Evolutionary conservation across 1,140 invertebrate species (phyloP), one percentile per base, ranked within the genome.

Genomic region (Drosophila mauritiana): DNA sequence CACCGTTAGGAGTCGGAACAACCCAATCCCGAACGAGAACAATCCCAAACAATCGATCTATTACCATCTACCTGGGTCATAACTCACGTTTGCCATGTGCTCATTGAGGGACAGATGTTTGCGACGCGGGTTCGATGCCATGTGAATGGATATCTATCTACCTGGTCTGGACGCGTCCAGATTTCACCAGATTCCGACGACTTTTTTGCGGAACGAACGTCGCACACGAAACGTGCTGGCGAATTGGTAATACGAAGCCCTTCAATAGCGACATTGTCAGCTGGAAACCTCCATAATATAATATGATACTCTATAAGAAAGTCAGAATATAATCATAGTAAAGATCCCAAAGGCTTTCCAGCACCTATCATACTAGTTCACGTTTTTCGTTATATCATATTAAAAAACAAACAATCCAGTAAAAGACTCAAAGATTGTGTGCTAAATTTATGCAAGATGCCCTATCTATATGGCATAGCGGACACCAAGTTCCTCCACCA

Each of bases 91-190:
- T 75, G 46, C 51, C 64, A 54, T 68, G 51, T 59, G 43, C 56
- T 76, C 63, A 86, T 85, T 58, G 69, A 53, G 42, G 58, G 57
- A 69, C 83, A 88, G 83, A 88, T 88, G 83, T 88, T 88, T 46
- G 43, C 53, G 25, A n/a, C 27, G 56, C 52, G 37, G 51, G 39
- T 36, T 54, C 64, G 31, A 45, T 42, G 15, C 36, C 27, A 58
- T 40, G 36, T 20, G 20, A 2, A 8, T 31, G 31, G 31, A 39
- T 37, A 25, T 40, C 53, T 37, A 25, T 40, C 53, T 75, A 78
- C 64, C 78, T 64, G 78, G 61, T 63, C 54, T 45, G 72, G 58
- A 27, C 61, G 46, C 51, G 59, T 80, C 78, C 46, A 48, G 70
- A 57, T 76, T 65, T 68, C 52, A 61, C 80, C 64, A 67, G 83